Evolutionary conservation across 2,113 vertebrate species (phyloP).

Genomic region (Turdus rufiventris): DNA sequence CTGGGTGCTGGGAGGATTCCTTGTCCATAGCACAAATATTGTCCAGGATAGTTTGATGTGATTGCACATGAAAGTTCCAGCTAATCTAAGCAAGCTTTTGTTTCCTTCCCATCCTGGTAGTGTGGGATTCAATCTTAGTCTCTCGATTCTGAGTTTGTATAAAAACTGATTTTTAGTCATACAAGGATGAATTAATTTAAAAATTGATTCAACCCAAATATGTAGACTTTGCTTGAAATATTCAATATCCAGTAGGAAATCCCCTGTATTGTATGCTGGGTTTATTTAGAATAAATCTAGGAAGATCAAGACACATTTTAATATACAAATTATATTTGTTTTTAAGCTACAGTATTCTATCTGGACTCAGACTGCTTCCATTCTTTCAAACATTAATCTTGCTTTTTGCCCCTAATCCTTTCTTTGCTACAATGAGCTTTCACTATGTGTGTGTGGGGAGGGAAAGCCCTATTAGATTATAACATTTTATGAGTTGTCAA

Average conservation of each 20-base stretch:
- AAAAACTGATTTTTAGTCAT: neutral
- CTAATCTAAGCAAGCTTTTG: neutral
- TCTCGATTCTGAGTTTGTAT: neutral
- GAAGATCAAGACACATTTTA: conserved; percentile 14
- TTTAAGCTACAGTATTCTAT: conserved; percentile 14
- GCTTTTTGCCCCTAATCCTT: conserved; percentile 28
- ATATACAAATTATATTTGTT: conserved; percentile 49
- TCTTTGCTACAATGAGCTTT: conserved; percentile 44
- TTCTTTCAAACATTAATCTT: conserved; percentile 44
- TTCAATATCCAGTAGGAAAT: neutral
- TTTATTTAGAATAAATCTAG: conserved; percentile 17
- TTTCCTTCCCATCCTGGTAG: neutral
- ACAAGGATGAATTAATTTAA: neutral
- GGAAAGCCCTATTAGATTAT: conserved; percentile 67
- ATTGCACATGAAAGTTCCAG: neutral
- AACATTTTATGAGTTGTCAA: conserved; percentile 73
- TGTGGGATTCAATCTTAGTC: neutral
- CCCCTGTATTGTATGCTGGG: neutral
- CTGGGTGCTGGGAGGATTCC: neutral
- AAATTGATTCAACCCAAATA: neutral
- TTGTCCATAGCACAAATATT: neutral
- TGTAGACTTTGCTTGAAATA: neutral
- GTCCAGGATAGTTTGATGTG: neutral
- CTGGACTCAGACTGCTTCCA: conserved; percentile 5
- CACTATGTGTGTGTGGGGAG: neutral